Evolutionary conservation across 2,113 vertebrate species (phyloP).

Genomic region (Myrmophylax atrothorax): DNA sequence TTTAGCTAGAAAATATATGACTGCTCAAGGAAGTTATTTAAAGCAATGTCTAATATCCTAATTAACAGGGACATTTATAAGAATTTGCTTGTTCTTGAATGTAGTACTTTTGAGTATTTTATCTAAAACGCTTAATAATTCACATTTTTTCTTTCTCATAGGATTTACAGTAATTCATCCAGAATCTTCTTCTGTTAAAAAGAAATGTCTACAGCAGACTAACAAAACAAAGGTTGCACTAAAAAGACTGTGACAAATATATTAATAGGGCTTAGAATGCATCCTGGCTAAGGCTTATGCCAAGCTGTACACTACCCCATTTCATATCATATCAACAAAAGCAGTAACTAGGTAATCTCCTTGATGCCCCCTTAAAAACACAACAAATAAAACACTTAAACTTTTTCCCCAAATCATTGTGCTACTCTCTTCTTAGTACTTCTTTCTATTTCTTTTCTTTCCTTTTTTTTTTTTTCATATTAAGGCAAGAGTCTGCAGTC

Average conservation of each 20-base stretch:
- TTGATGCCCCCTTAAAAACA: background rate
- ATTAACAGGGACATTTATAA: conserved; percentile 66
- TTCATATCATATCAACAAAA: background rate
- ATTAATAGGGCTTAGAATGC: background rate
- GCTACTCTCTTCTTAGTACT: background rate
- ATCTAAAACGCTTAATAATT: background rate
- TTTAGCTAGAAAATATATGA: conserved; percentile 65
- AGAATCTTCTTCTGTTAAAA: background rate
- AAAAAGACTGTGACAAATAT: background rate
- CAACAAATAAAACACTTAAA: background rate
- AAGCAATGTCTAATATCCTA: conserved; percentile 64
- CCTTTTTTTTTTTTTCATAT: background rate
- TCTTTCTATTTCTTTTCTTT: background rate
- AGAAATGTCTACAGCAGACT: background rate
- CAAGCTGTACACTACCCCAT: background rate
- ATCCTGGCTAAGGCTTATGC: background rate
- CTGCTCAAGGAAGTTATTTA: conserved; percentile 54
- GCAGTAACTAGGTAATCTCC: background rate
- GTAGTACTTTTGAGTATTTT: conserved; percentile 10
- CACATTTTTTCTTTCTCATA: background rate
- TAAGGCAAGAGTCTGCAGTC: background rate
- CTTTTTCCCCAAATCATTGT: background rate
- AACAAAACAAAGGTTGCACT: background rate
- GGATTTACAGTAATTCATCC: conserved; percentile 1
- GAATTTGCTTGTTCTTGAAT: conserved; percentile 67